Percentiles rank a stretch among this genome's conserved stretches.
phyloP scores from a whole-genome alignment of 1,140 invertebrate genomes.

The Melanaphis sacchari region DNA sequence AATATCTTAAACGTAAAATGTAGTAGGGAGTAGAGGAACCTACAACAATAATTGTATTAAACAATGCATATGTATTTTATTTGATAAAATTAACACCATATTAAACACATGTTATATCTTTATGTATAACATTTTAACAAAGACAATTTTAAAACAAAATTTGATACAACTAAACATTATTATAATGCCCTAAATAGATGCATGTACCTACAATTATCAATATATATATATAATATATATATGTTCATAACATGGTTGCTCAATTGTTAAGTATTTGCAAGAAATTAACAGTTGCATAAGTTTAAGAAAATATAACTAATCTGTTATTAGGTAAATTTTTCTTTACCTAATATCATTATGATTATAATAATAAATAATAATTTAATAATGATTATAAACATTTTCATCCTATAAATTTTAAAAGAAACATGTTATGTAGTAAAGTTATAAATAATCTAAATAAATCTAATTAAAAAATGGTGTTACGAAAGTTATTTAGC shows the following conservation, averaged over 20 bases:
- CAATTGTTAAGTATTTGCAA: neutral
- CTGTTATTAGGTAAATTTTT: neutral
- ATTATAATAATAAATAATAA: neutral
- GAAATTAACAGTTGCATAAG: slow-evolving; percentile 15
- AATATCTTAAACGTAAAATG: neutral
- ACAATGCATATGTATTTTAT: slow-evolving; percentile 29
- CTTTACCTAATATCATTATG: neutral
- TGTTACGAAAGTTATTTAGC: slow-evolving; percentile 11
- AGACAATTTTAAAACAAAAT: slow-evolving; percentile 23
- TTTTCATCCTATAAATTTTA: neutral
- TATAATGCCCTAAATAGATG: neutral
- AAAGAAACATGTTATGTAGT: neutral
- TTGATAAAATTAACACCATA: neutral
- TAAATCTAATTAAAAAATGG: slow-evolving; percentile 29
- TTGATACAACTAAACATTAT: slow-evolving; percentile 34
- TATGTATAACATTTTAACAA: neutral
- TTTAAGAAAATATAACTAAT: slow-evolving; percentile 37
- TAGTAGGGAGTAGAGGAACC: neutral
- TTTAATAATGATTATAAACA: neutral
- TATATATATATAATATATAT: neutral
- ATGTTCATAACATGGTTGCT: neutral
- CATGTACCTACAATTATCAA: neutral
- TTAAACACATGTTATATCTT: neutral
- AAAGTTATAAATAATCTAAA: neutral
- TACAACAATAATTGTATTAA: neutral